Percentiles rank a stretch among this genome's conserved stretches.
Evolutionary conservation across 1,140 invertebrate genomes (phyloP).

Genomic region (Lordiphosa stackelbergi): DNA sequence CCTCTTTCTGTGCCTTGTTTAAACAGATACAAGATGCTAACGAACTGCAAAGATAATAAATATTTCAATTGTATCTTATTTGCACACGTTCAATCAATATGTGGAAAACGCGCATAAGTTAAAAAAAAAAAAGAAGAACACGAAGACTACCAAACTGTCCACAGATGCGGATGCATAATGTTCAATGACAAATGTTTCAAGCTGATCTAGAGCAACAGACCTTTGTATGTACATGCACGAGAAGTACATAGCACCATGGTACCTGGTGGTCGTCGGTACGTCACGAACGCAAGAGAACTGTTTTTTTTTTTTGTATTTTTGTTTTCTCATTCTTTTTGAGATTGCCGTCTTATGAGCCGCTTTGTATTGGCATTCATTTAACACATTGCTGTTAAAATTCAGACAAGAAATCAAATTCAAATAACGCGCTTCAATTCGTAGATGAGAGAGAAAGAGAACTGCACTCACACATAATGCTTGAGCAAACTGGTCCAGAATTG

Average conservation of each 20-base stretch:
- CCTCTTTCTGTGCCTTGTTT: constrained; percentile 23
- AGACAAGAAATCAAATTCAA: constrained; percentile 74
- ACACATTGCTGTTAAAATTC: constrained; percentile 73
- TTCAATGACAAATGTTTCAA: constrained; percentile 53
- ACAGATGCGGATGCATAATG: constrained; percentile 62
- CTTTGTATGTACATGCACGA: constrained; percentile 4
- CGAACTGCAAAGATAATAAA: constrained; percentile 76
- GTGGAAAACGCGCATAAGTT: constrained; percentile 51
- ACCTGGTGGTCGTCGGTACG: constrained; percentile 11
- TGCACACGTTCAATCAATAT: constrained; percentile 76
- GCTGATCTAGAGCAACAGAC: constrained; percentile 43
- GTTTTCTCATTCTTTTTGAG: neutral
- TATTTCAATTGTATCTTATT: constrained; percentile 76
- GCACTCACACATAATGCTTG: neutral
- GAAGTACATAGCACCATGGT: constrained; percentile 9
- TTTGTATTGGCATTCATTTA: constrained; percentile 71
- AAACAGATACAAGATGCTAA: constrained; percentile 75
- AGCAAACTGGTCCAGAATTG: constrained; percentile 2
- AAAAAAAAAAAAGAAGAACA: constrained; percentile 10
- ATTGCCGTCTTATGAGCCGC: constrained; percentile 20
- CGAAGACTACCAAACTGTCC: constrained; percentile 21
- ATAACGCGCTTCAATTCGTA: constrained; percentile 70
- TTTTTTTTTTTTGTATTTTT: neutral
- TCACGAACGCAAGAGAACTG: constrained; percentile 2
- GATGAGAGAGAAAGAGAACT: neutral